These are phyloP conservation scores for Todus mexicanus DNA, from an alignment of 2,797 vertebrate genomes.

Conservation along the genomic window DNA sequence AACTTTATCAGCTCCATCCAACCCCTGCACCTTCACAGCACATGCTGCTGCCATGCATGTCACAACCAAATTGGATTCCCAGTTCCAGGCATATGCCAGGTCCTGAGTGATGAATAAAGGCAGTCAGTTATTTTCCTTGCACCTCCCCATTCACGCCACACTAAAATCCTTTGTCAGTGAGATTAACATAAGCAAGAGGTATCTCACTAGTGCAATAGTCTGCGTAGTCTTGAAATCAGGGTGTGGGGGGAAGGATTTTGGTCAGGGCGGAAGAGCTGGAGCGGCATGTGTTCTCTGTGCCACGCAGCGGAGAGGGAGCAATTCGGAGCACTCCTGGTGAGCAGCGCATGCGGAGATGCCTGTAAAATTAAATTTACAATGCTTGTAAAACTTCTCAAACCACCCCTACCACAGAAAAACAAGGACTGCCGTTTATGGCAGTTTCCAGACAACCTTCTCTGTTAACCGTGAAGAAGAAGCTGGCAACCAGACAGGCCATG, in stretches of 20 bases:
- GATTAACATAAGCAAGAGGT: neutral
- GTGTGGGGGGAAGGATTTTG: neutral
- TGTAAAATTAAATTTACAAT: neutral
- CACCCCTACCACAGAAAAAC: neutral
- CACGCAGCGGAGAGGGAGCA: accelerated
- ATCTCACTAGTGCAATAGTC: neutral
- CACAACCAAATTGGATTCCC: neutral
- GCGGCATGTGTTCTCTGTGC: accelerated
- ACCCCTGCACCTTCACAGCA: accelerated
- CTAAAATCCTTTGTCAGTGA: neutral
- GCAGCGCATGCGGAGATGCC: neutral
- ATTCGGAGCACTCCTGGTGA: neutral
- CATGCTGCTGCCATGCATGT: neutral
- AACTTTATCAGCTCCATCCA: neutral
- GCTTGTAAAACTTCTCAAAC: neutral
- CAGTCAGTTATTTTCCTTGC: neutral
- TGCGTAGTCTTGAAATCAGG: neutral
- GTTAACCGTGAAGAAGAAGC: neutral
- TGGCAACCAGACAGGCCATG: neutral
- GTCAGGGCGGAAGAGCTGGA: neutral
- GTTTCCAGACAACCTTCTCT: neutral
- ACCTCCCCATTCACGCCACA: neutral
- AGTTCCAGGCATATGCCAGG: neutral
- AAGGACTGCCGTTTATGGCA: neutral
- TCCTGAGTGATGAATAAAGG: neutral